Evolutionary conservation across 1,140 invertebrate genomes (phyloP).

Genomic region (Heliconius hermathena): DNA sequence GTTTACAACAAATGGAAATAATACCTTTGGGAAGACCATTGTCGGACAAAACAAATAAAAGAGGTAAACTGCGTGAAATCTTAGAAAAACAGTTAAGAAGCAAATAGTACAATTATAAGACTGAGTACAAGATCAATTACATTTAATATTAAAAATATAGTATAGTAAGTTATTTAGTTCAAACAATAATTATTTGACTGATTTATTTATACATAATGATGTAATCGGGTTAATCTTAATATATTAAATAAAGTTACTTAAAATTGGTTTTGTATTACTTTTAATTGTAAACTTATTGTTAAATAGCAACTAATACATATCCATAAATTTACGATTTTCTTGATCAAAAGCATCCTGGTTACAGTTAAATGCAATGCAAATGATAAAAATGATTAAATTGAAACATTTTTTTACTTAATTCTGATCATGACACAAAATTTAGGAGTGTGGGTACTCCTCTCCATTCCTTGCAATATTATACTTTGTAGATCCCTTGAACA

Average conservation of each 20-base stretch:
- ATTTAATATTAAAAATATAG: neutral
- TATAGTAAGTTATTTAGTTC: neutral
- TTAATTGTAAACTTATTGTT: neutral
- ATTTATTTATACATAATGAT: neutral
- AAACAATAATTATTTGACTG: constrained; percentile 1
- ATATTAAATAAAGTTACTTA: neutral
- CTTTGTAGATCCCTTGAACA: no score
- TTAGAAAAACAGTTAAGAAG: constrained; percentile 65
- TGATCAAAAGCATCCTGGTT: no score
- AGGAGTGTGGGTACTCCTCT: no score
- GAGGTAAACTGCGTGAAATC: constrained; percentile 67
- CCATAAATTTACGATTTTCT: neutral
- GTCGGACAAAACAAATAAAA: constrained; percentile 78
- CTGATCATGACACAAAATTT: no score
- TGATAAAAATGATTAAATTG: no score
- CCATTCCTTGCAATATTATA: no score
- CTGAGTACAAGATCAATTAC: constrained; percentile 18
- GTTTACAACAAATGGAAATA: constrained; percentile 84
- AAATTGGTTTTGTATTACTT: neutral
- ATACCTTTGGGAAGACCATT: constrained; percentile 85
- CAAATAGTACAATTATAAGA: constrained; percentile 44
- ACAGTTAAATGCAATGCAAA: no score
- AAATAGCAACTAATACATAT: neutral
- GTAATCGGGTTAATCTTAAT: neutral
- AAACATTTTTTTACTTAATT: no score